Evolutionary conservation across 2,888 invertebrate genomes (phyloP), one percentile per base, ranked within the genome.

Genomic region (Cepaea hortensis): DNA sequence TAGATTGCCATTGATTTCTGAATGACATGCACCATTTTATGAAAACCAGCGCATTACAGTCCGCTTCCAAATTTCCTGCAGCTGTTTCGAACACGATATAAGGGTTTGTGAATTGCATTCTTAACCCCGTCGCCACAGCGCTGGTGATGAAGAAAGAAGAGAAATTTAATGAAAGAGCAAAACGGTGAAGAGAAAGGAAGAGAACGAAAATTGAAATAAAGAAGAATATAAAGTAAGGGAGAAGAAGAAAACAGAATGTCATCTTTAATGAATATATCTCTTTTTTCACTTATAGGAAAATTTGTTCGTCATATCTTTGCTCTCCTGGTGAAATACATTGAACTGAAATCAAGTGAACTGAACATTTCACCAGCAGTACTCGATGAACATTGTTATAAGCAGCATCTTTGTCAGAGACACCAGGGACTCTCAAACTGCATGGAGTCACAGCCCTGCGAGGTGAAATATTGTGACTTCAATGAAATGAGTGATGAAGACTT

Each of bases 281-380:
- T 46, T 68, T 23, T 70, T 82, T n/a, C 50, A 15, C 18, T 84
- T 70, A 9, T 82, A 87, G 87, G 87, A 48, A 62, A 85, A 20
- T 87, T 87, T 70, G 70, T 87, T n/a, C 87, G 72, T 18, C 61
- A 81, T 13, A 79, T 87, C 15, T 85, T 87, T 76, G 76, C 15
- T 18, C 13, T 72, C 23, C 85, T 87, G n/a, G 50, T 81, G n/a
- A 23, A 81, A 35, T 65, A 81, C 62, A 23, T 81, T 20, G 3
- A 15, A 15, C 79, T 79, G 11, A 79, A 79, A n/a, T 48, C 48
- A 18, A 50, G 50, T 79, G 79, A 50, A 48, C 11, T 3, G n/a
- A 11, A 15, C 50, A 79, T n/a, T 11, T n/a, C 11, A 46, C 48
- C 11, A 15, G n/a, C 79, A 20, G 79, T 50, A 15, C 50, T n/a